These are phyloP conservation scores for Bufo bufo DNA, from an alignment of 2,113 vertebrate genomes.

Conservation along the genomic window DNA sequence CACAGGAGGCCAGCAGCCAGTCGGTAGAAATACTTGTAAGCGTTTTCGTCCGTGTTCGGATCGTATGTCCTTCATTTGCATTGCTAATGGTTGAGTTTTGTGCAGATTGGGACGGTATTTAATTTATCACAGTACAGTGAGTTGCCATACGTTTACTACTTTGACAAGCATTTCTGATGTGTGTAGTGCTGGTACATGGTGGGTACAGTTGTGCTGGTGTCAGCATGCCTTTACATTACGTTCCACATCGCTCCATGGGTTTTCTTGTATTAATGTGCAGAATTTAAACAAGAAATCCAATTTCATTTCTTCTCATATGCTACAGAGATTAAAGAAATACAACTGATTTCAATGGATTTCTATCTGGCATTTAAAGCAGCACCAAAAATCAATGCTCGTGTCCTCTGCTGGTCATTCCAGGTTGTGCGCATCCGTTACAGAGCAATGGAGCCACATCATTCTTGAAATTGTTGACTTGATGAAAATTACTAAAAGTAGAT, in stretches of 20 bases:
- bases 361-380: no score
- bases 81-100: not conserved
- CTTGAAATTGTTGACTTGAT: no score
- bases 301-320: no score
- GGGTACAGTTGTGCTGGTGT: not conserved
- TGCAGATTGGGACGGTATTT: not conserved
- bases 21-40: not conserved
- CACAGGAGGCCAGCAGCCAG: no score
- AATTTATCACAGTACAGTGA: not conserved
- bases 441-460: no score
- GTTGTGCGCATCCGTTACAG: no score
- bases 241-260: not conserved
- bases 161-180: not conserved
- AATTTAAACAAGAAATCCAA: not conserved
- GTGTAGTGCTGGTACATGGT: not conserved
- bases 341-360: no score
- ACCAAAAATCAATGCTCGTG: no score
- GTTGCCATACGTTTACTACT: not conserved
- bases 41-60: not conserved
- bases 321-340: no score
- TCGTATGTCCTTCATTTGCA: not conserved
- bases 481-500: no score
- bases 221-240: not conserved
- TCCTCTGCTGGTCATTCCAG: no score
- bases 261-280: no score